phyloP scores from a whole-genome alignment of 2,113 vertebrate genomes.

The Corythornis vintsioides region DNA sequence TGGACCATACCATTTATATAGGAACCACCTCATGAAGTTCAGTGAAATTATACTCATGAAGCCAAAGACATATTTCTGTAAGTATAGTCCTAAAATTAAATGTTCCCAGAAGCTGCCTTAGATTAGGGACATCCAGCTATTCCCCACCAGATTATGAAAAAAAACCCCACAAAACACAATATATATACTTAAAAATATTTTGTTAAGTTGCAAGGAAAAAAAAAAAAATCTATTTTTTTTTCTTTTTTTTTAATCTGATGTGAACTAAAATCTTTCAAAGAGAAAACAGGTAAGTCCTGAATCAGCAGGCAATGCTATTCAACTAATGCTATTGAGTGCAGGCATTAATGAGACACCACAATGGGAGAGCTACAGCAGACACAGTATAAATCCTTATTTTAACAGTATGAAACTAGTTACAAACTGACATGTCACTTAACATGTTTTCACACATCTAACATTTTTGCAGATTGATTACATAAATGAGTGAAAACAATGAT shows the following conservation, averaged over 20 bases:
- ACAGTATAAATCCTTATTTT: background rate
- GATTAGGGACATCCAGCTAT: background rate
- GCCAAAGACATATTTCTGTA: background rate
- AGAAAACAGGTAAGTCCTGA: background rate
- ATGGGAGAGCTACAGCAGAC: background rate
- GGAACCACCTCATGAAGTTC: background rate
- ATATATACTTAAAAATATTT: background rate
- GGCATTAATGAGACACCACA: background rate
- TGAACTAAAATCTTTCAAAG: background rate
- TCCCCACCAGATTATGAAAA: background rate
- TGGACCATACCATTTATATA: background rate
- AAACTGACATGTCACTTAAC: background rate
- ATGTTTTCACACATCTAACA: background rate
- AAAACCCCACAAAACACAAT: background rate
- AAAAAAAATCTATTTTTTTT: background rate
- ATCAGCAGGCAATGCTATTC: background rate
- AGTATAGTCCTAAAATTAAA: background rate
- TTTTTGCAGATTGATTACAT: background rate
- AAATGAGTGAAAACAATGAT: constrained; percentile 10
- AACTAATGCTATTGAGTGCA: background rate
- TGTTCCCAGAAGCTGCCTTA: background rate
- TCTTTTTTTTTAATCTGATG: background rate
- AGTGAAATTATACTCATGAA: background rate
- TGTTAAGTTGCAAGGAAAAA: background rate
- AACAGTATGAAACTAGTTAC: background rate